These are phyloP conservation scores for Erebia palarica DNA, from an alignment of 2,888 invertebrate species.

Conservation along the genomic window DNA sequence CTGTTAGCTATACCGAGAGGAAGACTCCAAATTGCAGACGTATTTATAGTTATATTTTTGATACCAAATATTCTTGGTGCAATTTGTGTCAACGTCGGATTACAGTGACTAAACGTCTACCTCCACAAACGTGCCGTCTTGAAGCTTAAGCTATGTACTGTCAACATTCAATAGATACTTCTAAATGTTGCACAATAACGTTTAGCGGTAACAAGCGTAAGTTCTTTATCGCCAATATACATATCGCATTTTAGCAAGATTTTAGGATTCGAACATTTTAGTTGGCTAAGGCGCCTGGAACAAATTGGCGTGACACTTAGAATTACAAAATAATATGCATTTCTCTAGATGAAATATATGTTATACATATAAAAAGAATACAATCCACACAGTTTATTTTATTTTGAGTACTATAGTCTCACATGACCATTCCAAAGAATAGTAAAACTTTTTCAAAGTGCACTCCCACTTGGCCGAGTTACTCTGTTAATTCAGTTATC, in stretches of 20 bases:
- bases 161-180: constrained; percentile 22
- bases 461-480: constrained; percentile 27
- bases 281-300: background rate
- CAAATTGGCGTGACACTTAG: background rate
- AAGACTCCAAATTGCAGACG: constrained; percentile 35
- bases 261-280: no score
- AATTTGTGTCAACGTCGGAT: constrained; percentile 44
- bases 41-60: constrained; percentile 15
- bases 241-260: no score
- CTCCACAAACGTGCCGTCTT: constrained; percentile 35
- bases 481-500: constrained; percentile 43
- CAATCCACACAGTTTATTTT: background rate
- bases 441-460: constrained; percentile 21
- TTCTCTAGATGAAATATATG: background rate
- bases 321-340: background rate
- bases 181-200: constrained; percentile 21
- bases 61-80: constrained; percentile 41
- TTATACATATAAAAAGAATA: background rate
- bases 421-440: background rate
- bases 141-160: constrained; percentile 24
- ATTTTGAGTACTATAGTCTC: background rate
- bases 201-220: constrained; percentile 8
- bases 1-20: background rate
- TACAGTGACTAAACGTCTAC: constrained; percentile 44
- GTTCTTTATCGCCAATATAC: background rate